Conservation (phyloP, 1,140 invertebrate species). For the Scaptomyza graminum region DNA sequence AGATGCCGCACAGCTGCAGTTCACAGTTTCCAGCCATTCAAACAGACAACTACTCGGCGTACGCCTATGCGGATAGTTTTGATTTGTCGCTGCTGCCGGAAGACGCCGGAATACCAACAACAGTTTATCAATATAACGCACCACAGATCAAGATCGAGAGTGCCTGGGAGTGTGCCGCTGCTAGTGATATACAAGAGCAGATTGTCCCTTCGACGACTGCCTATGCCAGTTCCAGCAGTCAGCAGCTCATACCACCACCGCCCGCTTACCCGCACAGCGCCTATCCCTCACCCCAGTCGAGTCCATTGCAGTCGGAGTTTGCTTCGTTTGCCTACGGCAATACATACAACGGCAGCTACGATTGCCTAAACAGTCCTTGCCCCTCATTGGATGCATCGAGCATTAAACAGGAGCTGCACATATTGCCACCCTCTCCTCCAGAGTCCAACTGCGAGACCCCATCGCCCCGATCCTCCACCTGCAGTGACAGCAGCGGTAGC, state of each 20-base stretch:
- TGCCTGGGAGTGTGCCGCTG: slow-evolving; percentile 58
- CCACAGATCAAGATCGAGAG: slow-evolving; percentile 80
- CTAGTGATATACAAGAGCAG: slow-evolving; percentile 42
- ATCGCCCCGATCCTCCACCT: slow-evolving; percentile 67
- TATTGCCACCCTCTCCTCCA: slow-evolving; percentile 81
- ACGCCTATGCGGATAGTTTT: slow-evolving; percentile 88
- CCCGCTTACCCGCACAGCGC: slow-evolving; percentile 71
- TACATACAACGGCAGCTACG: slow-evolving; percentile 58
- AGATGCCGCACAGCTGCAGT: slow-evolving; percentile 91
- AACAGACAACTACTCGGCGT: slow-evolving; percentile 87
- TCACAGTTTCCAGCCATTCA: slow-evolving; percentile 86
- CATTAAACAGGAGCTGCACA: slow-evolving; percentile 82
- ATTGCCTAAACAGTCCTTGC: slow-evolving; percentile 75
- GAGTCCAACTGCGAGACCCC: slow-evolving; percentile 83
- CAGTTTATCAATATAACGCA: slow-evolving; percentile 75
- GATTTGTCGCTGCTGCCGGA: slow-evolving; percentile 90
- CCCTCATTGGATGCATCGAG: slow-evolving; percentile 72
- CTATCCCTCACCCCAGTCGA: slow-evolving; percentile 80
- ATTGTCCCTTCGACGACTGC: slow-evolving; percentile 11
- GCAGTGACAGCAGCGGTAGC: slow-evolving; percentile 36
- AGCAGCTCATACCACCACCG: slow-evolving; percentile 73
- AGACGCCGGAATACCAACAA: slow-evolving; percentile 79
- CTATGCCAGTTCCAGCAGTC: slow-evolving; percentile 21
- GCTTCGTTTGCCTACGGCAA: slow-evolving; percentile 53
- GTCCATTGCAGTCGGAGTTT: slow-evolving; percentile 77